Base-by-base conservation (phyloP, 2,888 invertebrate genomes). In the Nipponacmea schrenckii region DNA sequence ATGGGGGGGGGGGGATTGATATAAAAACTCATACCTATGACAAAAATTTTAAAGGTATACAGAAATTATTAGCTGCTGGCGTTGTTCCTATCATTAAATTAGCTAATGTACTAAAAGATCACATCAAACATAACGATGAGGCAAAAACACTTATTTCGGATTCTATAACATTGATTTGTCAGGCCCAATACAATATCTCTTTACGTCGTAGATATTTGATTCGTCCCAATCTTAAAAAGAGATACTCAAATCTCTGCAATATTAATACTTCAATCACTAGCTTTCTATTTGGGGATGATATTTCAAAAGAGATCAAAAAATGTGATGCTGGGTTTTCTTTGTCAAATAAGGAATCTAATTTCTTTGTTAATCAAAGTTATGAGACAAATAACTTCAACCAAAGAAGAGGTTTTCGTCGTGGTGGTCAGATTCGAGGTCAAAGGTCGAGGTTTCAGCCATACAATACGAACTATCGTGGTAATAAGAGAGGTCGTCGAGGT, bases 181-280 rank as follows among this genome's bases (percentile, higher is more conserved):
- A 48, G n/a, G 48, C n/a, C n/a, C 48, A 48, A 48, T 48, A 48
- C 48, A 3, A 48, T n/a, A 17, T 48, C 15, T 48, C 48, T 12
- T n/a, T 48, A n/a, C 3, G 48, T 14, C 48, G 48, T 48, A 14
- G 10, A 17, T 48, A 48, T 48, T n/a, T 48, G 15, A 48, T 48
- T 48, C 48, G 48, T 48, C 48, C 48, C n/a, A 14, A n/a, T 48
- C 48, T 48, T 48, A 48, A 48, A 48, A 48, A 48, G 48, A 48
- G n/a, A 48, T 48, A 48, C n/a, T 48, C 2, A 17, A 48, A 48
- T 0, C 14, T 48, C 14, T 48, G 48, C n/a, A 48, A 48, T 48
- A 48, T 48, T 17, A 48, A 48, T 7, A 48, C 48, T 3, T n/a
- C 48, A 17, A 48, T 48, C 14, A 48, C 48, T 17, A 48, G 48